These are phyloP conservation scores for Odontamblyopus rebecca DNA, from an alignment of 2,797 vertebrate genomes.

Conservation along the genomic window DNA sequence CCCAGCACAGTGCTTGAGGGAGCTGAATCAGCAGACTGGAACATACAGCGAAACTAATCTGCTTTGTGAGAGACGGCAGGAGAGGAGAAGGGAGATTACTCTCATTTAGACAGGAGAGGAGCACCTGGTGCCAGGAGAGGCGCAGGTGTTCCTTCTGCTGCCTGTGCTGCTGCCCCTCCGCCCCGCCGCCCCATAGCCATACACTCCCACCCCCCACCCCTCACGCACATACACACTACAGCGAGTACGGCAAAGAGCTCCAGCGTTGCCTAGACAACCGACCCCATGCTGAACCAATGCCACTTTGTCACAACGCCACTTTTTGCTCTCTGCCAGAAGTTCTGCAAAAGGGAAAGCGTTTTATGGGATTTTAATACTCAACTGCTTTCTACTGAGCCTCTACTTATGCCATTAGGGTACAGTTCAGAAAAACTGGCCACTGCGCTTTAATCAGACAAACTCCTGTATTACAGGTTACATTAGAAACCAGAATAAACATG, in stretches of 20 bases:
- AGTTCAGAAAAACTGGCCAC: slow-evolving; percentile 25
- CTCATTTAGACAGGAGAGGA: slow-evolving; percentile 76
- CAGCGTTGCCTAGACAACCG: slow-evolving; percentile 72
- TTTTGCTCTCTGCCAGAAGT: slow-evolving; percentile 57
- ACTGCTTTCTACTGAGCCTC: slow-evolving; percentile 27
- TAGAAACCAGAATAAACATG: neutral
- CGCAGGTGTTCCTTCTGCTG: slow-evolving; percentile 77
- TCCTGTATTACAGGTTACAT: neutral
- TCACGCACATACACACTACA: slow-evolving; percentile 46
- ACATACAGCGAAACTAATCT: slow-evolving; percentile 76
- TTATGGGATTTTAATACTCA: slow-evolving; percentile 53
- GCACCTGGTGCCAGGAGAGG: slow-evolving; percentile 78
- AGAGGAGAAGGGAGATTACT: slow-evolving; percentile 72
- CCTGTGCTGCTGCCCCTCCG: slow-evolving; percentile 55
- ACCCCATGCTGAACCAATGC: slow-evolving; percentile 66
- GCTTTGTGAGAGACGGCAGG: slow-evolving; percentile 75
- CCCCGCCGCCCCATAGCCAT: slow-evolving; percentile 61
- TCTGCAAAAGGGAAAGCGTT: slow-evolving; percentile 49
- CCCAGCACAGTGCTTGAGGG: slow-evolving; percentile 72
- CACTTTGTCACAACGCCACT: slow-evolving; percentile 64
- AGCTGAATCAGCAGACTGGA: slow-evolving; percentile 77
- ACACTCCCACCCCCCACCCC: slow-evolving; percentile 27
- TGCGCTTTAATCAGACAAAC: slow-evolving; percentile 22
- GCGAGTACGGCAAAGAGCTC: slow-evolving; percentile 47
- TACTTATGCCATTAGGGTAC: slow-evolving; percentile 22